Percentiles rank a stretch among this genome's conserved stretches.
Evolutionary conservation across 2,797 vertebrate species (phyloP).

Genomic region (Gallinago stenura): DNA sequence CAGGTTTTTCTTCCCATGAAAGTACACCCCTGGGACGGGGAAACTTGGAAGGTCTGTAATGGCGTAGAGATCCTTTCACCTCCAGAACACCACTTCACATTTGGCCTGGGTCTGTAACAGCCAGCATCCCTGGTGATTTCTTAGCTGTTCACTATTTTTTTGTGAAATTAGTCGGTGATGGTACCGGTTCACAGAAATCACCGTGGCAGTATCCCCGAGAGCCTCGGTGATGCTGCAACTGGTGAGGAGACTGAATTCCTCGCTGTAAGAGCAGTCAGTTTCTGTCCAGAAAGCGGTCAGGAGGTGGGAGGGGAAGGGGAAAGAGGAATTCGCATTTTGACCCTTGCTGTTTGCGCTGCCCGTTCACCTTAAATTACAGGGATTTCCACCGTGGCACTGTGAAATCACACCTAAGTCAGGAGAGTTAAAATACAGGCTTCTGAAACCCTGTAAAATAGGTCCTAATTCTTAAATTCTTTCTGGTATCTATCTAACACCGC

Average conservation of each 20-base stretch:
- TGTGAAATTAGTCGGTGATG: neutral
- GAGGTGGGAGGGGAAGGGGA: neutral
- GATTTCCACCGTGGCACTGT: neutral
- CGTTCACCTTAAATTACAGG: neutral
- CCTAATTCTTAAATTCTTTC: neutral
- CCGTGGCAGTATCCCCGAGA: neutral
- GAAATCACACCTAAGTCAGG: neutral
- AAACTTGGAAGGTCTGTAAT: conserved; percentile 37
- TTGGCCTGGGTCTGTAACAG: neutral
- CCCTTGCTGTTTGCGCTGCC: neutral
- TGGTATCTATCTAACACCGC: neutral
- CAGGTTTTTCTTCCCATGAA: conserved; percentile 49
- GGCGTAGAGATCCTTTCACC: conserved; percentile 31
- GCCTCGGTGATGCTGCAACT: neutral
- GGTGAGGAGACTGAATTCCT: neutral
- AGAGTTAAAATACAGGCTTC: neutral
- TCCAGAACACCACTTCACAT: conserved; percentile 23
- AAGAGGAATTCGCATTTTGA: neutral
- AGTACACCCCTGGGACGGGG: neutral
- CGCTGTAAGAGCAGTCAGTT: neutral
- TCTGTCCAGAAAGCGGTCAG: neutral
- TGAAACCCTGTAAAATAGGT: neutral
- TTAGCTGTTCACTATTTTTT: neutral
- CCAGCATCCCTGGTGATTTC: neutral
- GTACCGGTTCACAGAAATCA: neutral